A percentile compares a stretch with the other conserved stretches of the same genome.
Evolutionary conservation across 2,888 invertebrate species (phyloP).

Genomic region (Julus scanicus): DNA sequence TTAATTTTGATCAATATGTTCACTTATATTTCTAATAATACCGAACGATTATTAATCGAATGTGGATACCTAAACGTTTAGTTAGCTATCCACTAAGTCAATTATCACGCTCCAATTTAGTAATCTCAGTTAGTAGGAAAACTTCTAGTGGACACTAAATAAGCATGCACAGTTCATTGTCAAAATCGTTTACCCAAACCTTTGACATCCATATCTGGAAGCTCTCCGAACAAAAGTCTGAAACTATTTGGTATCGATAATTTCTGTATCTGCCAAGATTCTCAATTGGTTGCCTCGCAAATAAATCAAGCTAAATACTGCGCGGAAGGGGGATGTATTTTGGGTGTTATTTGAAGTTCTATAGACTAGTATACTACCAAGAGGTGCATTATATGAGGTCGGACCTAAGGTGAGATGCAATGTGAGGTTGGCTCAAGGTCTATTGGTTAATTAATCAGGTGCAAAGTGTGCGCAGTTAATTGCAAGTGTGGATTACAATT

Average conservation of each 20-base stretch:
- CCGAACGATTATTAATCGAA: neutral
- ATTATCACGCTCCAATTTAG: no score
- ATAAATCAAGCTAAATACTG: neutral
- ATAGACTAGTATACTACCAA: conserved; percentile 45
- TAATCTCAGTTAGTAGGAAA: no score
- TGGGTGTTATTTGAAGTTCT: conserved; percentile 32
- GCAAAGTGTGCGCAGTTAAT: neutral
- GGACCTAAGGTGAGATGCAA: conserved; percentile 19
- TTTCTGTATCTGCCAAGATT: neutral
- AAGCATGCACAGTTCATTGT: neutral
- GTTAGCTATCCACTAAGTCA: no score
- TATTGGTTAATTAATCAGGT: neutral
- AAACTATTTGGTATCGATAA: neutral
- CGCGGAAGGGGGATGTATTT: neutral
- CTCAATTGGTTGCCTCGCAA: neutral
- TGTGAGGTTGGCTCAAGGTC: conserved; percentile 40
- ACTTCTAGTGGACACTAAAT: no score
- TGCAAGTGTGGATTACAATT: neutral
- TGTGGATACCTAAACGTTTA: no score
- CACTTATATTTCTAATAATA: no score
- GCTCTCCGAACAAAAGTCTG: neutral
- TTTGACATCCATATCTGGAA: neutral
- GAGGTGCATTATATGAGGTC: conserved; percentile 45
- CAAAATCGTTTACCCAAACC: neutral
- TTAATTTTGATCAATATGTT: no score